Evolutionary conservation across 2,113 vertebrate species (phyloP).

Genomic region (Amia ocellicauda): DNA sequence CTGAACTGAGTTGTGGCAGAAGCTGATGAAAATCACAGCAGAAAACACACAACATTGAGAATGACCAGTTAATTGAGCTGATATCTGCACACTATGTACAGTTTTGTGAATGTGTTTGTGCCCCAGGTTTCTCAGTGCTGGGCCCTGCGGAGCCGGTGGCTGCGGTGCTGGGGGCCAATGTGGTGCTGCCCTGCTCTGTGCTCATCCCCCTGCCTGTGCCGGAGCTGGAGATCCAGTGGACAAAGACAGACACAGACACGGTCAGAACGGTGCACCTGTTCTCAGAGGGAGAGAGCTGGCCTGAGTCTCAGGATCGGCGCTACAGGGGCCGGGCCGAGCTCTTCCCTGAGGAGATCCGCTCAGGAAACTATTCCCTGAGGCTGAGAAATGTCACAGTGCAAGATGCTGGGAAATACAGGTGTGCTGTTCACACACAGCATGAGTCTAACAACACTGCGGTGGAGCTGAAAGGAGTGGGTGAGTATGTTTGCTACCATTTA

Average conservation of each 20-base stretch:
- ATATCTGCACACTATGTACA: too few species aligned
- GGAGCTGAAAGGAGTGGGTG: neutral
- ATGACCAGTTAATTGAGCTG: too few species aligned
- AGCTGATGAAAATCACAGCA: too few species aligned
- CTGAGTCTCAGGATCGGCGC: neutral
- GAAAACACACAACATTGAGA: too few species aligned
- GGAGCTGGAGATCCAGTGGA: slow-evolving; percentile 1
- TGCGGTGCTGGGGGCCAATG: neutral
- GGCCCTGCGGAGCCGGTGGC: neutral
- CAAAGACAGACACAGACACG: neutral
- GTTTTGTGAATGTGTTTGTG: too few species aligned
- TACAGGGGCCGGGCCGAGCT: neutral
- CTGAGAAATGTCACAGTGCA: neutral
- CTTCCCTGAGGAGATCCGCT: neutral
- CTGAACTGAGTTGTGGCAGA: too few species aligned
- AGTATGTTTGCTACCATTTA: neutral
- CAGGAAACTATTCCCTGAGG: neutral
- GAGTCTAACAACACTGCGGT: neutral
- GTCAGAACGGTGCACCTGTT: neutral
- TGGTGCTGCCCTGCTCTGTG: neutral
- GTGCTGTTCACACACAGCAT: neutral
- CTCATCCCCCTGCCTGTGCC: neutral
- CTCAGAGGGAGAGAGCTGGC: neutral
- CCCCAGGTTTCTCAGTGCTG: too few species aligned
- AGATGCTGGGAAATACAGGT: neutral